A percentile compares a stretch with the other conserved stretches of the same genome.
phyloP scores from a whole-genome alignment of 2,113 vertebrate genomes.

The Nibea coibor region DNA sequence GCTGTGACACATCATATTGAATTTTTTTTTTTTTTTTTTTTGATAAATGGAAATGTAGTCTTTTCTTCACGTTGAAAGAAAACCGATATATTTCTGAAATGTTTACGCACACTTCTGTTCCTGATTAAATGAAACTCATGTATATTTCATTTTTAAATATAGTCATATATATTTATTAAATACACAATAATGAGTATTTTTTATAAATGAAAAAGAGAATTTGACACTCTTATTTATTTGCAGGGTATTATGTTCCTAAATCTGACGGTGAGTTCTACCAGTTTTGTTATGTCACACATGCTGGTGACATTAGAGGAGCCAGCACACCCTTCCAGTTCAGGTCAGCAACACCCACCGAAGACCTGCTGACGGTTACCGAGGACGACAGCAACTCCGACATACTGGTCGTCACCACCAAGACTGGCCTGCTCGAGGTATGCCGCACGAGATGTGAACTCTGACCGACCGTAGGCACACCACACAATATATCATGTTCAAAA shows the following conservation, averaged over 20 bases:
- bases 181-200: too few species aligned
- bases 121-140: neutral
- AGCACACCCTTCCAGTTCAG: conserved; percentile 99
- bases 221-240: neutral
- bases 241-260: conserved; percentile 97
- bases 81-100: neutral
- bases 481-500: neutral
- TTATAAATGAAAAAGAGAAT: neutral
- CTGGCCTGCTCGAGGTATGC: conserved; percentile 93
- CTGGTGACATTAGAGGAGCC: conserved; percentile 96
- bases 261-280: conserved; percentile 99
- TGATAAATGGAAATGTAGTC: neutral
- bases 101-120: neutral
- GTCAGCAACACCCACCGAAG: conserved; percentile 91
- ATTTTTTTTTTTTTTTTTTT: neutral
- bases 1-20: neutral
- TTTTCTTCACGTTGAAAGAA: neutral
- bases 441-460: neutral
- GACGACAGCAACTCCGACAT: conserved; percentile 98
- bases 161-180: too few species aligned
- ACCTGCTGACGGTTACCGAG: conserved; percentile 93
- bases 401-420: conserved; percentile 97
- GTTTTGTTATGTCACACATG: conserved; percentile 97
- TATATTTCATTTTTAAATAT: too few species aligned
- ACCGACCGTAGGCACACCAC: neutral